Percentiles rank a stretch among this genome's conserved stretches.
Conservation (phyloP, 2,797 vertebrate species). For the Steatocranus sp. region DNA sequence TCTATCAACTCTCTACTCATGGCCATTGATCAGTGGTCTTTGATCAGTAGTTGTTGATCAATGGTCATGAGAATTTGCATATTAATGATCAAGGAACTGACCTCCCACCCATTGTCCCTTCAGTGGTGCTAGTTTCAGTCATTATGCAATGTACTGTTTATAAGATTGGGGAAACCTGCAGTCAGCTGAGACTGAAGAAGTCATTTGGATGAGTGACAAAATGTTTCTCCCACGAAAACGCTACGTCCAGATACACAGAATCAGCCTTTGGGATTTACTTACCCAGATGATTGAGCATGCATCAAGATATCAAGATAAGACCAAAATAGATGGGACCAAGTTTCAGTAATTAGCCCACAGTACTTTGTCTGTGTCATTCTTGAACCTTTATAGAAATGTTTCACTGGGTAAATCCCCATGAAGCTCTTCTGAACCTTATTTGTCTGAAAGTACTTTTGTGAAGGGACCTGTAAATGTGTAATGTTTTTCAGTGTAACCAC, state of each 20-base stretch:
- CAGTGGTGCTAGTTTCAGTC: not conserved
- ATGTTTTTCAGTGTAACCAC: not conserved
- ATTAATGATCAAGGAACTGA: not conserved
- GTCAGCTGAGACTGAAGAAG: not conserved
- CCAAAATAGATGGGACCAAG: not conserved
- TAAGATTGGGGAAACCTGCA: not conserved
- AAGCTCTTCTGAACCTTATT: not conserved
- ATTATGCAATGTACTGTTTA: not conserved
- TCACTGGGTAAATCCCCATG: not conserved
- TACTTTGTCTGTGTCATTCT: not conserved
- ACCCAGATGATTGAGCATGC: not conserved
- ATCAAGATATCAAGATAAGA: not conserved
- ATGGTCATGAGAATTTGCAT: not conserved
- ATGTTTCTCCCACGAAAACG: not conserved
- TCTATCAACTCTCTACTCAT: not conserved
- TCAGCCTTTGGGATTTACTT: not conserved
- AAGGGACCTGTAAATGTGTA: not conserved
- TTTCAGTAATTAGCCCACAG: not conserved
- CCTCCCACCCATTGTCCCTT: not conserved
- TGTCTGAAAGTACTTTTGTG: not conserved
- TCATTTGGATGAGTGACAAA: not conserved
- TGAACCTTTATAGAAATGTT: not conserved
- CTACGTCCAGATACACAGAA: not conserved
- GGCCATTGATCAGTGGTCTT: not conserved
- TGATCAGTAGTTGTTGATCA: not conserved